Base-by-base conservation (phyloP, 2,888 invertebrate species). In the Phaonia tiefii region DNA sequence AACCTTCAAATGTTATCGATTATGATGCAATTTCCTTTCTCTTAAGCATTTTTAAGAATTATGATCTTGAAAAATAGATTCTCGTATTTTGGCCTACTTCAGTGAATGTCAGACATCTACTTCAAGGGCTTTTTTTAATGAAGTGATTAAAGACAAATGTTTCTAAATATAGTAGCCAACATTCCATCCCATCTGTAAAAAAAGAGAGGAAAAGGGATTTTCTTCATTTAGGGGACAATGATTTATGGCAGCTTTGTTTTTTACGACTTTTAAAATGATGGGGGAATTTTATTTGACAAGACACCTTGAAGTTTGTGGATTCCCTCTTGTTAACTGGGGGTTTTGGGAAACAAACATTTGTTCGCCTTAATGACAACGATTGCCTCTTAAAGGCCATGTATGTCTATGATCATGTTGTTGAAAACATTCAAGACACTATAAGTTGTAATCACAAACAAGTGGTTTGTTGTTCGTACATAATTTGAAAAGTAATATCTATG, bases 1-100 rank as follows among this genome's bases (percentile, higher is more conserved):
- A 31, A 39, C 63, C 63, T 56, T 56, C 54, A 39, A 4, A 42
- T 39, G 56, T 39, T 65, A 42, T 65, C 39, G 63, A 58, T 56
- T 39, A 73, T 66, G 65, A 37, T 76, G 70, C 76, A 79, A 72
- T 72, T 10, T 66, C 22, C 70, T 2, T 26, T 13, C 37, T n/a
- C n/a, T n/a, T n/a, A n/a, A n/a, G n/a, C n/a, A 65, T 80, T 73
- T 49, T 46, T 26, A 20, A 70, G 39, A 31, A 80, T 67, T 80
- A 74, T 74, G 80, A 80, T 80, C 74, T 77, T 76, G 73, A 76
- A 74, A 60, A 74, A 77, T 56, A 17, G 44, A 65, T 31, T 31
- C 31, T 31, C 31, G 8, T 8, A 31, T 31, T 8, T 5, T 31
- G 31, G 46, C 25, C 15, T 37, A 11, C 44, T 75, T 80, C 56